phyloP scores from a whole-genome alignment of 2,888 invertebrate species.

The Eutolmus rufibarbis region DNA sequence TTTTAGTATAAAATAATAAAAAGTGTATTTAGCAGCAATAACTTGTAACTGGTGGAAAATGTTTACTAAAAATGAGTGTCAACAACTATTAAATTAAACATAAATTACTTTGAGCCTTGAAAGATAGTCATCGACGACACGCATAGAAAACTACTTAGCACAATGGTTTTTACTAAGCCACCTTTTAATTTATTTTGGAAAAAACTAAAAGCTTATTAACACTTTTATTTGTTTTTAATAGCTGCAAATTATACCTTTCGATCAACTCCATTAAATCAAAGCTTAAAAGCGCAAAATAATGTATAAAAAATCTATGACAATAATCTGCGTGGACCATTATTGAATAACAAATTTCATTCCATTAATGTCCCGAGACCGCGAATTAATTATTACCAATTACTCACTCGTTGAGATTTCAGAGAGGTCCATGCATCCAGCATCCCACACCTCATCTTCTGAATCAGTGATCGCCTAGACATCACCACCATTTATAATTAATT shows the following conservation, averaged over 20 bases:
- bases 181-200: background rate
- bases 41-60: background rate
- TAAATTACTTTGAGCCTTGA: background rate
- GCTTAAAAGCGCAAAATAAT: background rate
- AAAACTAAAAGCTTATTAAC: background rate
- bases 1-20: background rate
- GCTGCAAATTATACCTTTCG: background rate
- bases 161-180: background rate
- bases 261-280: background rate
- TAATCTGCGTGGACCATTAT: background rate
- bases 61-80: too few species aligned
- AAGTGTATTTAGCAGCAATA: background rate
- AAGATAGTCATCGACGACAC: background rate
- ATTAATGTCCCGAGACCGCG: background rate
- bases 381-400: background rate
- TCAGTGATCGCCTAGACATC: background rate
- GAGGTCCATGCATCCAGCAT: background rate
- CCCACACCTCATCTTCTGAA: background rate
- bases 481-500: background rate
- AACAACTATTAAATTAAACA: background rate
- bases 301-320: background rate
- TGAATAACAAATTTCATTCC: background rate
- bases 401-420: background rate
- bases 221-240: background rate
- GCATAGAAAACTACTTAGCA: background rate